These are phyloP conservation scores for Forbesichthys papilliferus DNA, from an alignment of 2,113 vertebrate species.

Conservation along the genomic window DNA sequence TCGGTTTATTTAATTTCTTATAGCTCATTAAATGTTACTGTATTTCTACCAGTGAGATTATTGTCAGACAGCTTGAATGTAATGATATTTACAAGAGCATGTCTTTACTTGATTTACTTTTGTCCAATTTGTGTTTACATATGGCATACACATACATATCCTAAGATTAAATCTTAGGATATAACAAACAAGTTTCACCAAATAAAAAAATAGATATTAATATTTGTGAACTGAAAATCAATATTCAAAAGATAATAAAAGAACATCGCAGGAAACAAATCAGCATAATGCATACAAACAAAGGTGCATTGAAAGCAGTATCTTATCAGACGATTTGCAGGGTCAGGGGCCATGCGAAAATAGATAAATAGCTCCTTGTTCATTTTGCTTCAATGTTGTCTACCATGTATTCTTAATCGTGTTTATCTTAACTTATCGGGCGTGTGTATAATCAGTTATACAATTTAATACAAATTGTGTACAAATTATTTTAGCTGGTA, in stretches of 20 bases:
- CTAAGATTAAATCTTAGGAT: constrained; percentile 30
- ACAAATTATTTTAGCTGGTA: too few species aligned
- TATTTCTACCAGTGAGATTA: constrained; percentile 37
- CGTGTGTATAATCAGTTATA: too few species aligned
- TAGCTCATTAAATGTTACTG: constrained; percentile 70
- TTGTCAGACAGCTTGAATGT: constrained; percentile 56
- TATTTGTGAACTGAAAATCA: not conserved
- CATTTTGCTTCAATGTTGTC: not conserved
- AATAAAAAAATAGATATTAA: not conserved
- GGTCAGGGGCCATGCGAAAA: not conserved
- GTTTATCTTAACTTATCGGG: too few species aligned
- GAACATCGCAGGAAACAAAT: not conserved
- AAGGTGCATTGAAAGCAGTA: not conserved
- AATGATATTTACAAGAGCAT: constrained; percentile 72
- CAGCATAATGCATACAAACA: not conserved
- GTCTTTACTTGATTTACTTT: constrained; percentile 58
- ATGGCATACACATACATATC: constrained; percentile 9
- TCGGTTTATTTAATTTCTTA: constrained; percentile 50
- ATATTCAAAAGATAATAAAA: not conserved
- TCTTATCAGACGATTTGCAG: not conserved
- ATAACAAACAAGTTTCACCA: constrained; percentile 21
- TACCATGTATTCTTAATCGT: too few species aligned
- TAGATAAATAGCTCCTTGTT: not conserved
- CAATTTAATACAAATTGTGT: too few species aligned
- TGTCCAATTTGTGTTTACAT: constrained; percentile 50